Conservation (phyloP, 1,140 invertebrate genomes). For the Drosophila yakuba region DNA sequence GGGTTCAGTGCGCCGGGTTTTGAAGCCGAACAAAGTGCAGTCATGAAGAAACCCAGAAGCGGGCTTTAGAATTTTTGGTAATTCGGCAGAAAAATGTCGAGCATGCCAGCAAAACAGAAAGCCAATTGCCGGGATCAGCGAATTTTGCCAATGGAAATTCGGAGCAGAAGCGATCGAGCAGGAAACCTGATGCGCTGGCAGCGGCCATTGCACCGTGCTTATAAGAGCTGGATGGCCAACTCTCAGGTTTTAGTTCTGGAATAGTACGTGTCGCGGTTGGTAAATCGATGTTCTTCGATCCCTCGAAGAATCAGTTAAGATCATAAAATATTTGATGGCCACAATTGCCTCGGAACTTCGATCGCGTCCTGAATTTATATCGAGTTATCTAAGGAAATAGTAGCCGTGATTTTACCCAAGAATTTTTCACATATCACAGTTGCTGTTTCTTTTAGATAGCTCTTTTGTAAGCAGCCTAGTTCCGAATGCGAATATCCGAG, state of each 20-base stretch:
- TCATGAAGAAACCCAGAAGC: constrained; percentile 19
- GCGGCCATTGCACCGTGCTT: constrained; percentile 70
- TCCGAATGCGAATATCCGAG: not conserved
- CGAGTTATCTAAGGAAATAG: constrained; percentile 85
- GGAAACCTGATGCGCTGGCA: constrained; percentile 78
- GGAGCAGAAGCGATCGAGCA: constrained; percentile 37
- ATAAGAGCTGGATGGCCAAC: constrained; percentile 66
- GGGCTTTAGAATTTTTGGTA: constrained; percentile 55
- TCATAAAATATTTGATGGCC: not conserved
- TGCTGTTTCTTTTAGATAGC: constrained; percentile 85
- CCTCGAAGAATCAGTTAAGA: not conserved
- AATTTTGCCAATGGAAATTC: constrained; percentile 51
- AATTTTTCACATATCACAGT: constrained; percentile 82
- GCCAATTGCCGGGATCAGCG: constrained; percentile 59
- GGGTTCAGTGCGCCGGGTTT: constrained; percentile 32
- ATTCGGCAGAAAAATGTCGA: constrained; percentile 80
- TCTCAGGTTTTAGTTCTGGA: constrained; percentile 67
- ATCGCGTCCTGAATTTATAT: constrained; percentile 67
- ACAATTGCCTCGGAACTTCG: constrained; percentile 15
- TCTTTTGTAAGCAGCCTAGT: constrained; percentile 84
- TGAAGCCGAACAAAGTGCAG: constrained; percentile 50
- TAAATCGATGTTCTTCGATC: not conserved
- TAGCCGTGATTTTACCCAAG: constrained; percentile 83
- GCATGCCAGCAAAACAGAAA: constrained; percentile 62
- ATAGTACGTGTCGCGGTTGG: constrained; percentile 37